Conservation (phyloP, 2,113 vertebrate genomes). For the Perca schrenkii region DNA sequence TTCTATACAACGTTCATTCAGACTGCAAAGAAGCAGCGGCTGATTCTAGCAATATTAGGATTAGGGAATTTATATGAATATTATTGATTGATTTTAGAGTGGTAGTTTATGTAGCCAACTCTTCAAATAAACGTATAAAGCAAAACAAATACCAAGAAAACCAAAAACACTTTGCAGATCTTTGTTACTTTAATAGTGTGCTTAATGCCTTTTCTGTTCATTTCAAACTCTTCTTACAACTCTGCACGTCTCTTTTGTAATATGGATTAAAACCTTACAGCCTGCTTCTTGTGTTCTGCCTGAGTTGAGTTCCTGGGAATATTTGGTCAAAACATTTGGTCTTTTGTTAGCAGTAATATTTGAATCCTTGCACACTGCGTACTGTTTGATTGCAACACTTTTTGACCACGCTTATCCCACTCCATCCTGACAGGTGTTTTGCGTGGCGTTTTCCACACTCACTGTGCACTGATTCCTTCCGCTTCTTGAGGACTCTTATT, state of each 20-base stretch:
- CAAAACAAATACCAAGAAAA: too few relatives aligned
- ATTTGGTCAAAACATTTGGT: background rate
- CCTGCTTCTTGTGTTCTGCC: background rate
- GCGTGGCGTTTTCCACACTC: constrained; percentile 91
- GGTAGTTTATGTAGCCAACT: too few relatives aligned
- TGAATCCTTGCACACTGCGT: background rate
- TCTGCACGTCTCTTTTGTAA: background rate
- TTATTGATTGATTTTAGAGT: too few relatives aligned
- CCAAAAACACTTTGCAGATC: too few relatives aligned
- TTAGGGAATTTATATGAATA: too few relatives aligned
- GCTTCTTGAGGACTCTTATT: constrained; percentile 86
- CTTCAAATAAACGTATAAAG: too few relatives aligned
- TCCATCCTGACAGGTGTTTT: constrained; percentile 85
- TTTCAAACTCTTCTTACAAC: too few relatives aligned
- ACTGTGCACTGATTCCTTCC: constrained; percentile 88
- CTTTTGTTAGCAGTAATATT: background rate
- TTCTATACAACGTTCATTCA: background rate
- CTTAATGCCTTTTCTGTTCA: too few relatives aligned
- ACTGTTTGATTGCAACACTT: background rate
- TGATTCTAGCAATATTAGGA: too few relatives aligned
- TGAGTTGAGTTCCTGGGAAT: background rate
- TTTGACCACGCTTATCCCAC: background rate
- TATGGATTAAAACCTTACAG: background rate
- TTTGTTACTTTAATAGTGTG: too few relatives aligned
- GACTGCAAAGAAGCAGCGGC: too few relatives aligned